Conservation (phyloP, 1,140 invertebrate genomes). For the Pissodes strobi region DNA sequence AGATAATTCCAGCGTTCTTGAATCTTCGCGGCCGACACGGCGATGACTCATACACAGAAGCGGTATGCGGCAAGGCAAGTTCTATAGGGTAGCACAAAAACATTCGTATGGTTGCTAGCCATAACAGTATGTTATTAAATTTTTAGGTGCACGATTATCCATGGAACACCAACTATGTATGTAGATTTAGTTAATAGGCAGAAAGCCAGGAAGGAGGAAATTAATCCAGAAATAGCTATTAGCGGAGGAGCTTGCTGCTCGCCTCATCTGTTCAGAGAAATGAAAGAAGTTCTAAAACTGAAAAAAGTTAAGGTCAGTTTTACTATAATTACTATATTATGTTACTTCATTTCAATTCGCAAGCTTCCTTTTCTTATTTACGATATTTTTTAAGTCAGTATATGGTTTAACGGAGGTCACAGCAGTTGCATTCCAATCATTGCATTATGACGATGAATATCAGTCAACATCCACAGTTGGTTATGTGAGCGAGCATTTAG, state of each 20-base stretch:
- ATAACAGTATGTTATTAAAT: no score
- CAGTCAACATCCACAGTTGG: conserved; percentile 77
- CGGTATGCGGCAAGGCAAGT: no score
- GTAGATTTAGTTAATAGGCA: conserved; percentile 75
- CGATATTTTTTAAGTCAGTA: conserved; percentile 68
- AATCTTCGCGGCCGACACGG: no score
- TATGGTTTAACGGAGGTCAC: conserved; percentile 91
- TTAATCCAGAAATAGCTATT: conserved; percentile 62
- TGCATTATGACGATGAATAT: conserved; percentile 67
- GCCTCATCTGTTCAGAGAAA: conserved; percentile 69
- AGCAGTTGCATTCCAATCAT: conserved; percentile 72
- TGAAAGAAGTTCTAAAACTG: conserved; percentile 52
- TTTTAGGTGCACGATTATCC: conserved; percentile 74
- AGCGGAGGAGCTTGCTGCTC: conserved; percentile 78
- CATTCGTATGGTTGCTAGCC: no score
- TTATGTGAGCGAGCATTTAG: conserved; percentile 75
- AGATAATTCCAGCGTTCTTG: no score
- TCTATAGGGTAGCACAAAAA: no score
- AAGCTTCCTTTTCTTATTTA: no score
- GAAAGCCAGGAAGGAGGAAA: conserved; percentile 56
- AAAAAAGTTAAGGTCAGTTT: conserved; percentile 45
- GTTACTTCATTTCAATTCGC: no score
- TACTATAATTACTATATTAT: not conserved
- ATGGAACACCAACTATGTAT: conserved; percentile 96
- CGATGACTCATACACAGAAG: no score